phyloP scores from a whole-genome alignment of 2,113 vertebrate species.

The Hippocampus comes region DNA sequence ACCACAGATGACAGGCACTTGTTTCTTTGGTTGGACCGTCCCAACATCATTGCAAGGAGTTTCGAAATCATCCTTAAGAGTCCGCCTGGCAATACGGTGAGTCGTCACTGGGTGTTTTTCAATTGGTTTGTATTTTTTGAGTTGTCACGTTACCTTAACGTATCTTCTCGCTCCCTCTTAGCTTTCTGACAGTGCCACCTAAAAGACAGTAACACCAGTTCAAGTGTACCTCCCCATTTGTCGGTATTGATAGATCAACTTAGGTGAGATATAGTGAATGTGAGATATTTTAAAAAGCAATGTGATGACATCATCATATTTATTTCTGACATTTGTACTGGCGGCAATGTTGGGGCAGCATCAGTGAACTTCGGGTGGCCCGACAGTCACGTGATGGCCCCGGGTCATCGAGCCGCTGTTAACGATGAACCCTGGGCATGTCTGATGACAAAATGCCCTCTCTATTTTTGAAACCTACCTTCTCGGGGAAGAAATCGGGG shows the following conservation, averaged over 20 bases:
- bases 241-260: too few relatives aligned
- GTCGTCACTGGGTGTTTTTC: constrained; percentile 19
- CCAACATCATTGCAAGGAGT: constrained; percentile 91
- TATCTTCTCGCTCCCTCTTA: constrained; percentile 61
- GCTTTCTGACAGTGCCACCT: constrained; percentile 94
- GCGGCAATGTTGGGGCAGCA: too few relatives aligned
- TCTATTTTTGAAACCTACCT: constrained; percentile 67
- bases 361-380: too few relatives aligned
- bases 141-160: neutral
- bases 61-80: constrained; percentile 68
- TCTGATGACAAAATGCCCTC: neutral
- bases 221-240: neutral
- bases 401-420: too few relatives aligned
- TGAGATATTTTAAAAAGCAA: too few relatives aligned
- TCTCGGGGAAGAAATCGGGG: constrained; percentile 89
- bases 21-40: constrained; percentile 99
- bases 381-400: too few relatives aligned
- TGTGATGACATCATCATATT: too few relatives aligned
- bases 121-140: neutral
- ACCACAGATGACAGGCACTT: constrained; percentile 99
- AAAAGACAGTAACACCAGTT: constrained; percentile 25
- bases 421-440: neutral
- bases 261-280: too few relatives aligned
- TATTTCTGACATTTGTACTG: too few relatives aligned
- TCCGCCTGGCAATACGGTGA: constrained; percentile 64